Base-by-base conservation (phyloP, 2,797 vertebrate species). In the Babyrousa celebensis region DNA sequence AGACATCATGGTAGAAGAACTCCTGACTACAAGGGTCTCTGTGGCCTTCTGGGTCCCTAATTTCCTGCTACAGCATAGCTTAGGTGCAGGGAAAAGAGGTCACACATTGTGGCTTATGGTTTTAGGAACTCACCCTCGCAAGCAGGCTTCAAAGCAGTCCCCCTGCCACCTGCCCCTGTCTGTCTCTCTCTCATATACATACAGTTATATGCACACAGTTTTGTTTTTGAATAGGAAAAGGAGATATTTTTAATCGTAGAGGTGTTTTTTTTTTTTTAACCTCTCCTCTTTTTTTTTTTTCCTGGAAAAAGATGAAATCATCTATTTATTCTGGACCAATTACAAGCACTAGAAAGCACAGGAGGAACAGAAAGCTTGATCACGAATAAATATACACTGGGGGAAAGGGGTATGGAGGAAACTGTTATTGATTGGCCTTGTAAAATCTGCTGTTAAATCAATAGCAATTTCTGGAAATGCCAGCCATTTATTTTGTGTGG, bases 381-480 rank as follows among this genome's bases (percentile, higher is more conserved):
- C 96, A 98, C 98, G 98, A 98, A 98, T 98, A 98, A 98, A 98
- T 98, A 98, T 92, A 97, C 97, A 97, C 97, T 12, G 65, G 75
- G 83, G 43, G 86, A 21, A 58, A 77, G 17, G 43, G 65, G 71
- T 10, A 15, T 94, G 89, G 97, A 98, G 96, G 97, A 94, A 98
- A 96, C 96, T 80, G 52, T 93, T 98, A 99, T 99, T 98, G 99
- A 99, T 99, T 97, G 98, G 97, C 96, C 98, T 99, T 98, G 98
- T 98, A 98, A 98, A 99, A 68, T 32, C 90, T 71, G 98, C 97
- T 98, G 97, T 96, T 94, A 97, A 98, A 99, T 99, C 98, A 62
- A 99, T 99, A 99, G 97, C 97, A 98, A 98, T 99, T 99, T 99
- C 98, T 98, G 98, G 98, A 99, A 99, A 98, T 97, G 96, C 97